These are phyloP conservation scores for Leuciscus idus DNA, from an alignment of 2,113 vertebrate species.

Conservation along the genomic window DNA sequence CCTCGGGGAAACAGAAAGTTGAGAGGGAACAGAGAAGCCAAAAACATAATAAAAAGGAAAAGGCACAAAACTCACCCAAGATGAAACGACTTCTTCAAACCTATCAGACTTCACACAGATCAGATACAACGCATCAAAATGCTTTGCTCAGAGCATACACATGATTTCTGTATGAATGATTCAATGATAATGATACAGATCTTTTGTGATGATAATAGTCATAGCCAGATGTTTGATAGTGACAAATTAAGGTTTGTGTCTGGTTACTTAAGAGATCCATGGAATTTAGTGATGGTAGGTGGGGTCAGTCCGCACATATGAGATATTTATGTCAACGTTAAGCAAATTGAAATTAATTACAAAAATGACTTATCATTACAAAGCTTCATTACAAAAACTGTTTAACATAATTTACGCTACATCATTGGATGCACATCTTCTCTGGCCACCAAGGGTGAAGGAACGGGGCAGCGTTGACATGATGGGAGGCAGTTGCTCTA, in stretches of 20 bases:
- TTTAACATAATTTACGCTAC: background rate
- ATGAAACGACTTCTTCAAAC: background rate
- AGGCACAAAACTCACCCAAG: background rate
- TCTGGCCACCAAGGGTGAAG: background rate
- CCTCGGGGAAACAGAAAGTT: background rate
- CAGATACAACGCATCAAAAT: background rate
- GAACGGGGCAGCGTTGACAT: background rate
- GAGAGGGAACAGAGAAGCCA: background rate
- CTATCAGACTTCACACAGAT: slow-evolving; percentile 15
- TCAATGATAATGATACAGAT: background rate
- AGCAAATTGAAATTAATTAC: background rate
- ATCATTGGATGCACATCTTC: background rate
- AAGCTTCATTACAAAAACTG: background rate
- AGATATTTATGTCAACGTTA: background rate
- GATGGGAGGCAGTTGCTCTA: background rate
- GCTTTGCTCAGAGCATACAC: background rate
- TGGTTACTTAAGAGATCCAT: background rate
- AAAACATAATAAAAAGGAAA: background rate
- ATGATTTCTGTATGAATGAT: background rate
- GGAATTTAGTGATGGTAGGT: background rate
- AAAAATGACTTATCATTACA: background rate
- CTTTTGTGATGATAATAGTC: background rate
- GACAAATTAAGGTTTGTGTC: background rate
- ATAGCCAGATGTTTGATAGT: background rate
- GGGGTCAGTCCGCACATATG: background rate